These are phyloP conservation scores for Parauchenoglanis punctatus DNA, from an alignment of 2,797 vertebrate species.

Conservation along the genomic window DNA sequence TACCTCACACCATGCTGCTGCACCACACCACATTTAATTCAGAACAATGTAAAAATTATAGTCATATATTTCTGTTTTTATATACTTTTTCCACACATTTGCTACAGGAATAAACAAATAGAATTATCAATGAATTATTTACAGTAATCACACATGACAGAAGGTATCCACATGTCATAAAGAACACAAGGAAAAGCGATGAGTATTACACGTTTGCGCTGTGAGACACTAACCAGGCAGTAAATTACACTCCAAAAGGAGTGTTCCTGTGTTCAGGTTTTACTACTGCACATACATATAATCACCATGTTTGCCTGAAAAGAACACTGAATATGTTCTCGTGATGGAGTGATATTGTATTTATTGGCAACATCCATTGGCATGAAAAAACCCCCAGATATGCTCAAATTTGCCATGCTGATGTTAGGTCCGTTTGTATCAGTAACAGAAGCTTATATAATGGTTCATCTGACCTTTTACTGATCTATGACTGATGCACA, in stretches of 20 bases:
- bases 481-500: not conserved
- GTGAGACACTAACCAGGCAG: constrained; percentile 39
- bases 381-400: not conserved
- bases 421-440: constrained; percentile 24
- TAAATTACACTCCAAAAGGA: constrained; percentile 42
- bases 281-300: constrained; percentile 33
- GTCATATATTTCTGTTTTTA: constrained; percentile 68
- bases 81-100: constrained; percentile 77
- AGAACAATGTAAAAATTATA: constrained; percentile 90
- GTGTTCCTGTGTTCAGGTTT: constrained; percentile 24
- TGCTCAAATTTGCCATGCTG: constrained; percentile 23
- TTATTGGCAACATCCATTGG: constrained; percentile 13
- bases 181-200: constrained; percentile 60
- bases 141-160: constrained; percentile 71
- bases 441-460: constrained; percentile 35
- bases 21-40: constrained; percentile 96
- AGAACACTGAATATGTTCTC: constrained; percentile 32
- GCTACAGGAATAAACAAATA: constrained; percentile 78
- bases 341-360: constrained; percentile 26
- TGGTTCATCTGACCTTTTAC: constrained; percentile 11
- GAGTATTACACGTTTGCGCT: constrained; percentile 35
- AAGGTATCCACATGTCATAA: constrained; percentile 59
- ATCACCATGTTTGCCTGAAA: constrained; percentile 41
- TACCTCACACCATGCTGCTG: constrained; percentile 74
- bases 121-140: constrained; percentile 70